Evolutionary conservation across 2,113 vertebrate genomes (phyloP).

Genomic region (Clinocottus analis): DNA sequence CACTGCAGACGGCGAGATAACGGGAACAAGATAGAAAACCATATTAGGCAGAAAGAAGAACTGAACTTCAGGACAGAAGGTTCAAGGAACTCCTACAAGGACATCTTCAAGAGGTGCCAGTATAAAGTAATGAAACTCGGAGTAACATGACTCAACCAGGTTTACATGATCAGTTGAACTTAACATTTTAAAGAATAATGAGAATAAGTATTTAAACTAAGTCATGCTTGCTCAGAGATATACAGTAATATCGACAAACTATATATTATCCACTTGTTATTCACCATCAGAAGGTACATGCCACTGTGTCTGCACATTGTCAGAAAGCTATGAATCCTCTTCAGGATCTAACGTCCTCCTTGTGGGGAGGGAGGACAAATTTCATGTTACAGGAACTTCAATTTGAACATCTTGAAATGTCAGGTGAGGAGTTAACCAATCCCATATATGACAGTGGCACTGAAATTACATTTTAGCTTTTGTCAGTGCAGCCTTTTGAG

Average conservation of each 20-base stretch:
- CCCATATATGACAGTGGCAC: background rate
- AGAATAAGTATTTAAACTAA: background rate
- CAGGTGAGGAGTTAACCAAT: background rate
- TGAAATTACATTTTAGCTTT: background rate
- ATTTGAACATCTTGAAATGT: conserved; percentile 8
- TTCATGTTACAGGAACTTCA: background rate
- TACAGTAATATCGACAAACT: background rate
- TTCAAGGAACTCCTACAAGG: conserved; percentile 1
- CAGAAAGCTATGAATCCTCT: conserved; percentile 20
- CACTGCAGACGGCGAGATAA: background rate
- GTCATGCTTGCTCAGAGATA: background rate
- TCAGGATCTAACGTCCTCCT: conserved; percentile 1
- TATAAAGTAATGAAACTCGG: conserved; percentile 2
- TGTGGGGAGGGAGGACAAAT: background rate
- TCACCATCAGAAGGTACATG: background rate
- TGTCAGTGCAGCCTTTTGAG: background rate
- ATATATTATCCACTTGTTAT: background rate
- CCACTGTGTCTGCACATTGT: background rate
- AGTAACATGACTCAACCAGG: background rate
- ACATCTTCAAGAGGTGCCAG: background rate
- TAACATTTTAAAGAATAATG: background rate
- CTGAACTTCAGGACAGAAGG: background rate
- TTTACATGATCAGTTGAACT: conserved; percentile 2
- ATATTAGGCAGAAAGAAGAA: conserved; percentile 30
- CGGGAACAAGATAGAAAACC: conserved; percentile 22